These are phyloP conservation scores for Conus canariensis DNA, from an alignment of 2,888 invertebrate genomes.

Conservation along the genomic window DNA sequence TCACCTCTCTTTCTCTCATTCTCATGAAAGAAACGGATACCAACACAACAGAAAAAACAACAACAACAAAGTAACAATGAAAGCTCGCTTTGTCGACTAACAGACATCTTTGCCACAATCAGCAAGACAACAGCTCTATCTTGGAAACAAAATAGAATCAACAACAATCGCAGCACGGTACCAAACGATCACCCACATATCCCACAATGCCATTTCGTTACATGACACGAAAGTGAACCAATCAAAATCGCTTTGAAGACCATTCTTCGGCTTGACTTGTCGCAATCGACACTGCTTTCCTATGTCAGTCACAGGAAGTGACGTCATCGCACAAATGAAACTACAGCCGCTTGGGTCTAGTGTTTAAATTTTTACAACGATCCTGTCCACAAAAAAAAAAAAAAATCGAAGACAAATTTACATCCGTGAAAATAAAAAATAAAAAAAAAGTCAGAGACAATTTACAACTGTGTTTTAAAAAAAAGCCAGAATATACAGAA, in stretches of 20 bases:
- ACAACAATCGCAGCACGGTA: neutral
- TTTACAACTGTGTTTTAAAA: neutral
- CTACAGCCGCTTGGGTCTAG: too few species aligned
- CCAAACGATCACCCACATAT: neutral
- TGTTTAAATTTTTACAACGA: neutral
- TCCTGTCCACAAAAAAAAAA: too few species aligned
- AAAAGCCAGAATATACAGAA: neutral
- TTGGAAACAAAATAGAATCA: neutral
- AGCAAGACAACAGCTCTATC: neutral
- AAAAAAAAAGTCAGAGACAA: neutral
- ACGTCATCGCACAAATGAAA: neutral
- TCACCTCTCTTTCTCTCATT: neutral
- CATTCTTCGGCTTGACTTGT: neutral
- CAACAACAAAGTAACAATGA: neutral
- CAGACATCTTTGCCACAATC: neutral
- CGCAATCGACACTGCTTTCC: neutral
- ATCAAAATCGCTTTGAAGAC: neutral
- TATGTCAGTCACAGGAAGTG: constrained; percentile 12
- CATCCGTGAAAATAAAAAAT: too few species aligned
- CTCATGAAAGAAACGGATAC: neutral
- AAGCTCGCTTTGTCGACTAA: neutral
- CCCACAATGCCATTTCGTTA: constrained; percentile 11
- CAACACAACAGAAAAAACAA: neutral
- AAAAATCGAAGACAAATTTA: neutral
- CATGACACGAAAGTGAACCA: constrained; percentile 18